Evolutionary conservation across 2,888 invertebrate species (phyloP).

Genomic region (Syritta pipiens): DNA sequence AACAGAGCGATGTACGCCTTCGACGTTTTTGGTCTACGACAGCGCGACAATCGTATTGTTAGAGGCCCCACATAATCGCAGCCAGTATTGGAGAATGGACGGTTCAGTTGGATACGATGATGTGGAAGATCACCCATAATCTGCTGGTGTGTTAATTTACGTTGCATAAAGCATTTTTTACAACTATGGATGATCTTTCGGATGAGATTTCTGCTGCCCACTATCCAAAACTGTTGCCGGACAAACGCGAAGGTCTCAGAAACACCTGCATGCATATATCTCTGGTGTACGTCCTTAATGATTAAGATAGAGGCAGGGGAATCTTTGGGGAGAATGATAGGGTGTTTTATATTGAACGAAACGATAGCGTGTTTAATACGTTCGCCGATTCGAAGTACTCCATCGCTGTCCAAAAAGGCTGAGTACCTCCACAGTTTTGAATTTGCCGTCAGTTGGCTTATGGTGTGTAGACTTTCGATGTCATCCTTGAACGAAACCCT

Average conservation of each 20-base stretch:
- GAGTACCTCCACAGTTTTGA: neutral
- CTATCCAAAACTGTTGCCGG: too few relatives aligned
- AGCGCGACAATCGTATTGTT: conserved; percentile 24
- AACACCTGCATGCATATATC: too few relatives aligned
- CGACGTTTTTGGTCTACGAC: conserved; percentile 24
- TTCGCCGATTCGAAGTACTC: conserved; percentile 19
- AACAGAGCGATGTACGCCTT: conserved; percentile 16
- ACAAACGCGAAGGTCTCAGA: too few relatives aligned
- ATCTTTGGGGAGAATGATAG: too few relatives aligned
- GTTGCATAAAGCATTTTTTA: too few relatives aligned
- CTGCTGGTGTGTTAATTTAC: conserved; percentile 9
- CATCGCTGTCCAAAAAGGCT: neutral
- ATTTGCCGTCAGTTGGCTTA: neutral
- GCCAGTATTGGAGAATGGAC: conserved; percentile 23
- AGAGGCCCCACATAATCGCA: conserved; percentile 32
- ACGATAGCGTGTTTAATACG: too few relatives aligned
- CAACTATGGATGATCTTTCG: conserved; percentile 13
- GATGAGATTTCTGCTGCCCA: too few relatives aligned
- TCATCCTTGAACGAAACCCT: neutral
- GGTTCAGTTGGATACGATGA: neutral
- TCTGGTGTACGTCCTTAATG: too few relatives aligned
- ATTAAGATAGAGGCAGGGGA: too few relatives aligned
- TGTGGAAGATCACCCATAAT: conserved; percentile 43
- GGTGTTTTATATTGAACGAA: too few relatives aligned
- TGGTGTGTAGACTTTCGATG: neutral